Conservation (phyloP, 2,113 vertebrate genomes). For the Anoura caudifer region DNA sequence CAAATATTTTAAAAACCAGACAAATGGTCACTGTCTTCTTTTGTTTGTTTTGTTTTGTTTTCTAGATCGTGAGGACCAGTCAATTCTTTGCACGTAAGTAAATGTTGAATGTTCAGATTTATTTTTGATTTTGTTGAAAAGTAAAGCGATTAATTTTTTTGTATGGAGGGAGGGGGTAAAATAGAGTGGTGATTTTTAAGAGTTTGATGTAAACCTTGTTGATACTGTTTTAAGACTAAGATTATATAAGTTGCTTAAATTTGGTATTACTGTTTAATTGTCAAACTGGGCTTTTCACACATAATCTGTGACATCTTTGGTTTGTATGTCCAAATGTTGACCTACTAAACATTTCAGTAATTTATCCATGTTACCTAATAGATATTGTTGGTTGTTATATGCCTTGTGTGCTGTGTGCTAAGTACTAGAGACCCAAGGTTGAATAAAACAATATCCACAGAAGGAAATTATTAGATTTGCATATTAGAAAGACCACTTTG, state of each 20-base stretch:
- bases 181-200: background rate
- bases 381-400: background rate
- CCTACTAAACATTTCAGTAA: background rate
- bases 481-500: background rate
- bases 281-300: background rate
- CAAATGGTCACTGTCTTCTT: conserved; percentile 64
- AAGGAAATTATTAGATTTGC: background rate
- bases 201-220: background rate
- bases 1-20: background rate
- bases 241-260: background rate
- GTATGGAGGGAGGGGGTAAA: background rate
- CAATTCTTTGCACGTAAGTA: conserved; percentile 99
- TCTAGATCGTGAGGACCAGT: conserved; percentile 98
- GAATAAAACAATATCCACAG: background rate
- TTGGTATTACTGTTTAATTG: background rate
- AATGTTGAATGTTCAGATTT: conserved; percentile 10
- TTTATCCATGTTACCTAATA: background rate
- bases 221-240: background rate
- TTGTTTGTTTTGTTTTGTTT: conserved; percentile 74
- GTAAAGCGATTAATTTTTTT: background rate
- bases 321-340: background rate
- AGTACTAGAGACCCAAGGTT: background rate
- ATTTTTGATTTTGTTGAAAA: conserved; percentile 12
- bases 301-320: background rate
- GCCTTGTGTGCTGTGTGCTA: background rate